Base-by-base conservation (phyloP, 2,113 vertebrate species). In the Gymnorhina tibicen region DNA sequence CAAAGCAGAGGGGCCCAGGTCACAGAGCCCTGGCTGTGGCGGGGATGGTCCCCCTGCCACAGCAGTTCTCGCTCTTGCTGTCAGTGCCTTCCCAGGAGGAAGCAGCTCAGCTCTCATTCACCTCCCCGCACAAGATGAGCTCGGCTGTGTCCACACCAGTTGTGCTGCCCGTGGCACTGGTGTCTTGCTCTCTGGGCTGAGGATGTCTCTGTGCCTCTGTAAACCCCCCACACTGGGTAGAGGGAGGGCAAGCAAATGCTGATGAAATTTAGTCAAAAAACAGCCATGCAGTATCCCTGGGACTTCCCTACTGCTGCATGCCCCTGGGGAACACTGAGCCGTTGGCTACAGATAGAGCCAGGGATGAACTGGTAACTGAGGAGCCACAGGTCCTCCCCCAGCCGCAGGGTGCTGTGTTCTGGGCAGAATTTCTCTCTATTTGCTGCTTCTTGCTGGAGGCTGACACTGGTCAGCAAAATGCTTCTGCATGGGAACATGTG, bases 331-430 rank as follows among this genome's bases (percentile, higher is more conserved):
- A 27, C 28, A 37, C 0, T 1, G 11, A 50, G 5, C 12, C 16
- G 3, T 18, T 3, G 1, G 24, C 6, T 15, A 37, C 6, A 27
- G 24, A 24, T 2, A 16, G 17, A 72, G 26, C 18, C 16, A 39
- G 46, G 27, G 35, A 27, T 24, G 52, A 27, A 9, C 0, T 4
- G 19, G 3, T 13, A 9, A 60, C 21, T 0, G 1, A 63, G 39
- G 41, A 30, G 18, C 50, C 42, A 28, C 63, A 30, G 37, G n/a
- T 10, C 15, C 59, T 41, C 10, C 39, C 6, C 0, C 0, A 14
- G 4, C 7, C 0, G 0, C 42, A 35, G 37, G 27, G 2, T 6
- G 2, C 53, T n/a, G 33, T 6, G 8, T 17, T 3, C 1, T 10
- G 14, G 56, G 15, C 30, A 59, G n/a, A 62, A 64, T 32, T 68